These are phyloP conservation scores for Drosophila histrio DNA, from an alignment of 2,888 invertebrate genomes.

Conservation along the genomic window DNA sequence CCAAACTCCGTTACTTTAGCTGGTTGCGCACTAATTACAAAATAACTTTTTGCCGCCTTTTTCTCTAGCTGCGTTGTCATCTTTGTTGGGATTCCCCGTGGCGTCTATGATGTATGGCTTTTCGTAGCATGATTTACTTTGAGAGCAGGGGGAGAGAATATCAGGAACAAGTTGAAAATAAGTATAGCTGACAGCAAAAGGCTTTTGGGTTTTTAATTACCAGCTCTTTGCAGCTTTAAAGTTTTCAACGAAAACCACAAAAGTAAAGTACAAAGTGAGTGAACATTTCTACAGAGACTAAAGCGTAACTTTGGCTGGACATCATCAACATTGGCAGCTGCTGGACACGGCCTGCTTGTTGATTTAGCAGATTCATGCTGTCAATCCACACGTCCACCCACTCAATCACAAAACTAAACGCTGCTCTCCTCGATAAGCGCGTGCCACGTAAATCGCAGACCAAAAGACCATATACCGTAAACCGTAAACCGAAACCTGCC, in stretches of 20 bases:
- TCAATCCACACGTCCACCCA: conserved; percentile 82
- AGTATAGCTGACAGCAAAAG: conserved; percentile 51
- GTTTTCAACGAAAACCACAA: conserved; percentile 8
- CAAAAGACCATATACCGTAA: conserved; percentile 18
- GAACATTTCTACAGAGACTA: neutral
- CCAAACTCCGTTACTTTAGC: conserved; percentile 21
- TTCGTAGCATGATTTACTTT: conserved; percentile 53
- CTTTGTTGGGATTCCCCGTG: conserved; percentile 73
- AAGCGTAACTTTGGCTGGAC: conserved; percentile 4
- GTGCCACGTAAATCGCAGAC: conserved; percentile 57
- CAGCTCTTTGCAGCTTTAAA: conserved; percentile 37
- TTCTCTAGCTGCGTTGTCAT: conserved; percentile 54
- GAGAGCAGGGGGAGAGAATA: neutral
- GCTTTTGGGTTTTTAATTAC: conserved; percentile 68
- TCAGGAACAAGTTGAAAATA: conserved; percentile 25
- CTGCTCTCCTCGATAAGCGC: conserved; percentile 72
- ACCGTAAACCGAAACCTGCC: conserved; percentile 36
- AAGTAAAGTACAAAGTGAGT: conserved; percentile 7
- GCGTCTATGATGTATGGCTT: conserved; percentile 73
- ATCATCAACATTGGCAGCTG: conserved; percentile 2
- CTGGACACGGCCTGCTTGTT: conserved; percentile 56
- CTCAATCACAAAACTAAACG: conserved; percentile 77
- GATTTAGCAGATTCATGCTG: conserved; percentile 81
- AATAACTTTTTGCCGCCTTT: conserved; percentile 68
- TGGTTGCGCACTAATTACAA: conserved; percentile 72